Conservation (phyloP, 2,888 invertebrate genomes). For the Tipula confusa region DNA sequence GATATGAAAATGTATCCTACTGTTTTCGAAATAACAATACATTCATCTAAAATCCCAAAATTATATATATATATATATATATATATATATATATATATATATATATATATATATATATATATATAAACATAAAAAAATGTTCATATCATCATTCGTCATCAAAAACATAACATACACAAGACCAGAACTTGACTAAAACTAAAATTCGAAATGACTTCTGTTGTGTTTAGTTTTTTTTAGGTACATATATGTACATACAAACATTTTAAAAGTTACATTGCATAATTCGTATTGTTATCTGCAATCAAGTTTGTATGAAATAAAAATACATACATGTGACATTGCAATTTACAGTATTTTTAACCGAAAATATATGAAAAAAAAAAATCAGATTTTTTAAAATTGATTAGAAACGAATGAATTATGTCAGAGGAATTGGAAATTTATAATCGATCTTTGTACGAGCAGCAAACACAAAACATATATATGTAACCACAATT, state of each 20-base stretch:
- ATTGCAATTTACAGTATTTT: slow-evolving; percentile 12
- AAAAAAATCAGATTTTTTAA: background rate
- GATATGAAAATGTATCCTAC: background rate
- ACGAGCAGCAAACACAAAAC: background rate
- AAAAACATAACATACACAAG: too few species aligned
- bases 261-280: background rate
- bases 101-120: background rate
- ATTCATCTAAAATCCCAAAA: background rate
- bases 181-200: background rate
- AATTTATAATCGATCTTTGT: background rate
- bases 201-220: background rate
- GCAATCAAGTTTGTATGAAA: background rate
- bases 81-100: too few species aligned
- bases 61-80: background rate
- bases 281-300: slow-evolving; percentile 9
- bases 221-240: background rate
- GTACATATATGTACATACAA: background rate
- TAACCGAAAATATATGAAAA: background rate
- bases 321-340: background rate
- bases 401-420: slow-evolving; percentile 16
- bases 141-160: background rate
- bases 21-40: background rate
- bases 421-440: slow-evolving; percentile 12
- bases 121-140: background rate
- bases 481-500: background rate